Conservation (phyloP, 2,888 invertebrate species). For the Lomographa bimaculata region DNA sequence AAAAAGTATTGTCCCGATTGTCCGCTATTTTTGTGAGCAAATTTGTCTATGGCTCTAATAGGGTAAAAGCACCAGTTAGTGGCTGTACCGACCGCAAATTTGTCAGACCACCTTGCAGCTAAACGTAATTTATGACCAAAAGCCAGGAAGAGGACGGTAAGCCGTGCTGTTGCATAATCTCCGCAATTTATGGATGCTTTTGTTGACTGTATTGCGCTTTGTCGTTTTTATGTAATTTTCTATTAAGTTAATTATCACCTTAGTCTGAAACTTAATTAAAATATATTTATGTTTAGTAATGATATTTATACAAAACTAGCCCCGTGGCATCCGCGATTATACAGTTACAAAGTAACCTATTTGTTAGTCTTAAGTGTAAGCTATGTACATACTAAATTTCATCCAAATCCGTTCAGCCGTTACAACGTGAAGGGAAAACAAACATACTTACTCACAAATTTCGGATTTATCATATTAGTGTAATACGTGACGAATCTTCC, state of each 20-base stretch:
- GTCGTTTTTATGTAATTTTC: slow-evolving; percentile 60
- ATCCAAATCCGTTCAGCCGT: no score
- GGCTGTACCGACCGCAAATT: slow-evolving; percentile 75
- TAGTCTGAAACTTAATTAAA: slow-evolving; percentile 4
- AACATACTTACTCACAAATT: no score
- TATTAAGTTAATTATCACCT: slow-evolving; percentile 40
- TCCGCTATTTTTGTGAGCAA: slow-evolving; percentile 27
- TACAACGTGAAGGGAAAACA: no score
- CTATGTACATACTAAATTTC: no score
- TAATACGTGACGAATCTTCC: no score
- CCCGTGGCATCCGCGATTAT: no score
- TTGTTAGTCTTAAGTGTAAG: no score
- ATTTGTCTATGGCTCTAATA: slow-evolving; percentile 48
- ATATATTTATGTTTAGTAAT: background rate
- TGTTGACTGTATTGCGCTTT: slow-evolving; percentile 62
- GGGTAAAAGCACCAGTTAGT: slow-evolving; percentile 54
- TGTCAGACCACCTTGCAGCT: slow-evolving; percentile 82
- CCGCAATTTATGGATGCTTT: slow-evolving; percentile 72
- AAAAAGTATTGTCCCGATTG: slow-evolving; percentile 20
- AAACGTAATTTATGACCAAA: slow-evolving; percentile 77
- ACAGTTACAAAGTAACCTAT: no score
- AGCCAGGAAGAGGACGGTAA: slow-evolving; percentile 75
- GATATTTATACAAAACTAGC: no score
- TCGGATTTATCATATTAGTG: no score
- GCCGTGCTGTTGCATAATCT: slow-evolving; percentile 80